phyloP scores from a whole-genome alignment of 2,113 vertebrate species.

The Sinocyclocheilus rhinocerous region DNA sequence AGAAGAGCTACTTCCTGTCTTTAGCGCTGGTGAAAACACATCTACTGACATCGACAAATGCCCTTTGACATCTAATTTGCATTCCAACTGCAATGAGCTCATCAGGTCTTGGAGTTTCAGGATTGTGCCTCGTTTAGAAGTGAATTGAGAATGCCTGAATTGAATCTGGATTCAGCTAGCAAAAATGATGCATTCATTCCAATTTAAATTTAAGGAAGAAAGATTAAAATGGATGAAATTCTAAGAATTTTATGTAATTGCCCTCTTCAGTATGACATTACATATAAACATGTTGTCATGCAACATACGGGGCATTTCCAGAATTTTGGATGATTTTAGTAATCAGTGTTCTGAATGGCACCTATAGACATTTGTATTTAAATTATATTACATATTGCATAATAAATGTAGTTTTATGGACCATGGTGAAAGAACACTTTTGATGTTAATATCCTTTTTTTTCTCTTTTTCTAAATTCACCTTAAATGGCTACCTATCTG shows the following conservation, averaged over 20 bases:
- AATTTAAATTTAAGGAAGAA: not conserved
- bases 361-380: not conserved
- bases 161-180: not conserved
- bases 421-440: not conserved
- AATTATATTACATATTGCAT: not conserved
- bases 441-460: not conserved
- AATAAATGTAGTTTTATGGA: not conserved
- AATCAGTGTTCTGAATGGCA: not conserved
- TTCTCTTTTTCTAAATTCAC: no score
- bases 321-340: not conserved
- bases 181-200: not conserved
- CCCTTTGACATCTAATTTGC: conserved; percentile 13
- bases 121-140: not conserved
- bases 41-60: not conserved
- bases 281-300: not conserved
- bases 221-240: not conserved
- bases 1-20: conserved; percentile 67
- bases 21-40: conserved; percentile 14
- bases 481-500: no score
- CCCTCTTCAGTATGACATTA: not conserved
- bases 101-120: not conserved
- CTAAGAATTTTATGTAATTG: not conserved
- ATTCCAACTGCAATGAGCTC: not conserved
- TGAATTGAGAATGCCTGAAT: not conserved
- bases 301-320: not conserved